Conservation (phyloP, 2,888 invertebrate genomes). For the Caradrina clavipalpis region DNA sequence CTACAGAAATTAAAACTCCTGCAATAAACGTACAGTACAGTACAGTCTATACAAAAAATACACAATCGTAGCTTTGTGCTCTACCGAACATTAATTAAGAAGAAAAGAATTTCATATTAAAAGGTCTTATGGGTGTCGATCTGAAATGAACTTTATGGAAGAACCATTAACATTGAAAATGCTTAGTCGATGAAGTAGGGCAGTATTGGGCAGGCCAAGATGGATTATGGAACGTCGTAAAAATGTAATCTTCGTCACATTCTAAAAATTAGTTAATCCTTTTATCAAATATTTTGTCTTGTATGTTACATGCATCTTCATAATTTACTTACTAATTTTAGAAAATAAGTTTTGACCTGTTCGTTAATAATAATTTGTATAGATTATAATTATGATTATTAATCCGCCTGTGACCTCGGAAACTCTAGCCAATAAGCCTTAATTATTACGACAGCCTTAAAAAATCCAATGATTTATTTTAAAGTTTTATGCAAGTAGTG, state of each 20-base stretch:
- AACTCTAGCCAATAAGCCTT: too few relatives aligned
- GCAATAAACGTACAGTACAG: slow-evolving; percentile 76
- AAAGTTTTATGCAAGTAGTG: too few relatives aligned
- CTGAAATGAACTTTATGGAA: slow-evolving; percentile 67
- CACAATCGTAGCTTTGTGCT: slow-evolving; percentile 85
- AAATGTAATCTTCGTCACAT: slow-evolving; percentile 58
- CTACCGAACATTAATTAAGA: slow-evolving; percentile 88
- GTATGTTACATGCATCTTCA: background rate
- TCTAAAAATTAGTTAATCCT: slow-evolving; percentile 36
- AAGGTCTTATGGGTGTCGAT: slow-evolving; percentile 68
- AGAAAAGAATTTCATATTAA: slow-evolving; percentile 75
- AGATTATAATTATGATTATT: too few relatives aligned
- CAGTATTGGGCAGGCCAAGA: slow-evolving; percentile 66
- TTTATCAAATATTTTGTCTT: slow-evolving; percentile 34
- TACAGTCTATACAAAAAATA: slow-evolving; percentile 79
- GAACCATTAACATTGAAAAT: slow-evolving; percentile 62
- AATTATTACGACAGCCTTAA: too few relatives aligned
- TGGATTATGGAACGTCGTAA: slow-evolving; percentile 76
- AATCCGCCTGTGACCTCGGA: too few relatives aligned
- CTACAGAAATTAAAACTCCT: slow-evolving; percentile 85
- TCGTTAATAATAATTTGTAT: too few relatives aligned
- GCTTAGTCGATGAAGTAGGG: slow-evolving; percentile 30
- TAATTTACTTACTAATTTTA: too few relatives aligned
- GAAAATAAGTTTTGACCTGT: too few relatives aligned
- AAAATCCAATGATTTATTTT: too few relatives aligned